Conservation (phyloP, 2,113 vertebrate species). For the Rana temporaria region DNA sequence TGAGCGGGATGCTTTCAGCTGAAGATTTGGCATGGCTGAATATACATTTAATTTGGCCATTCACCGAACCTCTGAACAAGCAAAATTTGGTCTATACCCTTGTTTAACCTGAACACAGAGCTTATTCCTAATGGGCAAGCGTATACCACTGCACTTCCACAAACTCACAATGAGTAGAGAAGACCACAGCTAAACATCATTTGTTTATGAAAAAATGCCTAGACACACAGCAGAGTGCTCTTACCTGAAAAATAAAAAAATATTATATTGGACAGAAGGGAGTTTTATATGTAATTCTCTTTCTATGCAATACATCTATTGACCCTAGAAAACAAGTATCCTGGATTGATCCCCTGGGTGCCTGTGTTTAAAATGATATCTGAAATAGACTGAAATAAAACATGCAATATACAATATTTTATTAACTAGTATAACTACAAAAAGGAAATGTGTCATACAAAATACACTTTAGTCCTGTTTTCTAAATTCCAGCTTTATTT, state of each 20-base stretch:
- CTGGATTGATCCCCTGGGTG: slow-evolving; percentile 26
- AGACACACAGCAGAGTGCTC: background rate
- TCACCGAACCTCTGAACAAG: no score
- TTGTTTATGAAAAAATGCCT: no score
- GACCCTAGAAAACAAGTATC: slow-evolving; percentile 20
- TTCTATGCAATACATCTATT: slow-evolving; percentile 7
- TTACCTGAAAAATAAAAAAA: slow-evolving; percentile 26
- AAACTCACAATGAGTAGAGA: no score
- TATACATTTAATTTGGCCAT: no score
- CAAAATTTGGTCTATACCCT: no score
- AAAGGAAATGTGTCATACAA: slow-evolving; percentile 37
- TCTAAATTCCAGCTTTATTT: slow-evolving; percentile 10
- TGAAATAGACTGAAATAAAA: slow-evolving; percentile 27
- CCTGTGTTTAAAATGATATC: slow-evolving; percentile 21
- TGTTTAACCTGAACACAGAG: no score
- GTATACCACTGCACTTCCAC: no score
- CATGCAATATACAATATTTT: slow-evolving; percentile 19
- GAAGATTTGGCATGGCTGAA: no score
- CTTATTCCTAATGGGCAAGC: no score
- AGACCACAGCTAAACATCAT: no score
- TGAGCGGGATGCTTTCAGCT: no score
- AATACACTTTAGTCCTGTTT: slow-evolving; percentile 37
- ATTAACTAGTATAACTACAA: slow-evolving; percentile 12
- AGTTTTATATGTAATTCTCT: slow-evolving; percentile 17
- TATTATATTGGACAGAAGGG: slow-evolving; percentile 5